Conservation (phyloP, 1,140 invertebrate species). For the Macrocentrus cingulum region DNA sequence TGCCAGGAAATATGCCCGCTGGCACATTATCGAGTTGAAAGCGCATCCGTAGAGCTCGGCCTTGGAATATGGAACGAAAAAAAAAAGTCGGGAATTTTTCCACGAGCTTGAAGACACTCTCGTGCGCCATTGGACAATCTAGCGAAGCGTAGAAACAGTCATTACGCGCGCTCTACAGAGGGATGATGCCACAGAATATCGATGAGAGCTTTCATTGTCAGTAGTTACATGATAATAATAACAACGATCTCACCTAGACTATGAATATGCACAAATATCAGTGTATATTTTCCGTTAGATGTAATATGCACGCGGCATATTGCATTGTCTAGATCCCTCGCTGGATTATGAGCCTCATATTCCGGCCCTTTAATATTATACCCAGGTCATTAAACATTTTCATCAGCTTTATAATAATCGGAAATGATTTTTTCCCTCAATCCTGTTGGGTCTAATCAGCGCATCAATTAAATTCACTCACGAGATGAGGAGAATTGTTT, state of each 20-base stretch:
- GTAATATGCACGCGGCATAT: not conserved
- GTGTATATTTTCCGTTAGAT: not conserved
- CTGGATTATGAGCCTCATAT: too few relatives aligned
- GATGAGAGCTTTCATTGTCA: slow-evolving; percentile 13
- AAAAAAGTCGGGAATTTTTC: not conserved
- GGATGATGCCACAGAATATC: not conserved
- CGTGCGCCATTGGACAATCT: slow-evolving; percentile 7
- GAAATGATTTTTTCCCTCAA: too few relatives aligned
- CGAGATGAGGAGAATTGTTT: too few relatives aligned
- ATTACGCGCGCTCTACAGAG: slow-evolving; percentile 2
- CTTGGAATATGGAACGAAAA: not conserved
- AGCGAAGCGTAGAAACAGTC: not conserved
- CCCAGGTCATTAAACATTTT: too few relatives aligned
- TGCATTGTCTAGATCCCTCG: too few relatives aligned
- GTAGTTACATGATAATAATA: not conserved
- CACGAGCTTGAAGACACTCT: not conserved
- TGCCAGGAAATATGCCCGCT: too few relatives aligned
- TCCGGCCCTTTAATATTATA: too few relatives aligned
- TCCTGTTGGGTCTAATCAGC: too few relatives aligned
- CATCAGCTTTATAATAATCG: too few relatives aligned
- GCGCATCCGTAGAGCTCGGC: too few relatives aligned
- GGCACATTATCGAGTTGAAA: too few relatives aligned
- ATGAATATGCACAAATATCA: not conserved
- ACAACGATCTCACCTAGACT: not conserved
- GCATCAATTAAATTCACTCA: too few relatives aligned